Conservation (phyloP, 2,888 invertebrate genomes). For the Choreutis nemorana region DNA sequence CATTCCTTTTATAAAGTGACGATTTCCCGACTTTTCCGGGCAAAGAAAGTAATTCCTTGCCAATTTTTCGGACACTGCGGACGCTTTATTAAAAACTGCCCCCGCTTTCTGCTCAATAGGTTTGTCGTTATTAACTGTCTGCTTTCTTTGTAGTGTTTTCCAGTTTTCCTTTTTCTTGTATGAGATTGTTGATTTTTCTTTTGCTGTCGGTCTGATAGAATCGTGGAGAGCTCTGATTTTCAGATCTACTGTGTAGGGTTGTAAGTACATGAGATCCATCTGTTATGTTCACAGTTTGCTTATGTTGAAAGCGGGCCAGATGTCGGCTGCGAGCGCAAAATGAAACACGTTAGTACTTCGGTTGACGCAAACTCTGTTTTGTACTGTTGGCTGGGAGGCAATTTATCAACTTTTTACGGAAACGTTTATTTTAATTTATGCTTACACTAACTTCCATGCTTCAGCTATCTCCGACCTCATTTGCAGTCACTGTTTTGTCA, state of each 20-base stretch:
- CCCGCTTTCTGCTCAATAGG: conserved; percentile 8
- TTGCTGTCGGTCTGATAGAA: no score
- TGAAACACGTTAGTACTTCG: conserved; percentile 57
- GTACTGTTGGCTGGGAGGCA: conserved; percentile 48
- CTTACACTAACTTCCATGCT: conserved; percentile 52
- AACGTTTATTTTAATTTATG: conserved; percentile 63
- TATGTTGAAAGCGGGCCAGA: conserved; percentile 46
- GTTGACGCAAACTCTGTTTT: conserved; percentile 55
- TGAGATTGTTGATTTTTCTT: no score
- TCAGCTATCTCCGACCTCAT: conserved; percentile 55
- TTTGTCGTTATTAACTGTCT: conserved; percentile 11
- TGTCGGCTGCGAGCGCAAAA: conserved; percentile 51
- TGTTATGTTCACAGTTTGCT: conserved; percentile 20
- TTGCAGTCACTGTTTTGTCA: conserved; percentile 44
- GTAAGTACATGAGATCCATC: conserved; percentile 16
- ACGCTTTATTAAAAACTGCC: conserved; percentile 13
- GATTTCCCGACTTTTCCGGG: conserved; percentile 3
- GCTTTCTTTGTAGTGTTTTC: conserved; percentile 8
- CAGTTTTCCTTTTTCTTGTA: no score
- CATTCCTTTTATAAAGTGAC: neutral
- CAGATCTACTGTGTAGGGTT: conserved; percentile 10
- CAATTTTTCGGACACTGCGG: conserved; percentile 14
- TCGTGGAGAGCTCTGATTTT: conserved; percentile 6
- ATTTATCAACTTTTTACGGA: conserved; percentile 64
- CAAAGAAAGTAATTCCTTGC: conserved; percentile 10